Percentiles rank a stretch among this genome's conserved stretches.
Evolutionary conservation across 2,888 invertebrate species (phyloP).

Genomic region (Drosophila hamatofila): DNA sequence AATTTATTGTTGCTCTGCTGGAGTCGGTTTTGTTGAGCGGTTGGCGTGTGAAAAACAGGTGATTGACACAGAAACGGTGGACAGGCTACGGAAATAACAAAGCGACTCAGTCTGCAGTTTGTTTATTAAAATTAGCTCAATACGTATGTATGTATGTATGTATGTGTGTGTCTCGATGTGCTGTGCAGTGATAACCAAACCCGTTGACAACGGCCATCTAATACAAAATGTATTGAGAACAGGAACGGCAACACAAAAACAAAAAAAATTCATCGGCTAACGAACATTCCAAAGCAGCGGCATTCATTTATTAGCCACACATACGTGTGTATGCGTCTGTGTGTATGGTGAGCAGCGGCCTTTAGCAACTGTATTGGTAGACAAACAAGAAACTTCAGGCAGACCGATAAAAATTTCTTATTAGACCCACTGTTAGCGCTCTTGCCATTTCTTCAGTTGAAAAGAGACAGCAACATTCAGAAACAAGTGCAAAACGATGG

Average conservation of each 20-base stretch:
- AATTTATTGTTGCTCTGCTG: conserved; percentile 44
- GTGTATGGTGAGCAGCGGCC: conserved; percentile 1
- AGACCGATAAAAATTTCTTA: conserved; percentile 66
- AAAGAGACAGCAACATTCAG: conserved; percentile 53
- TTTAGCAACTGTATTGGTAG: conserved; percentile 34
- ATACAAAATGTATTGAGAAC: conserved; percentile 74
- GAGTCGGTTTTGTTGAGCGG: conserved; percentile 41
- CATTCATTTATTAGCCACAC: conserved; percentile 41
- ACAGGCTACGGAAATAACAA: conserved; percentile 60
- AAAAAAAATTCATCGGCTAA: conserved; percentile 21
- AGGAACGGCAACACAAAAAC: conserved; percentile 42
- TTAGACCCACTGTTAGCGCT: conserved; percentile 49
- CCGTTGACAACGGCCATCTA: conserved; percentile 69
- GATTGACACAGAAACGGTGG: conserved; percentile 67
- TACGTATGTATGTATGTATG: conserved; percentile 25
- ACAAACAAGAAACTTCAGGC: conserved; percentile 72
- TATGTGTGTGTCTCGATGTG: neutral
- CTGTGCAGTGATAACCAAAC: conserved; percentile 57
- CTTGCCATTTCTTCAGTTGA: conserved; percentile 43
- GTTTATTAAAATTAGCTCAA: conserved; percentile 36
- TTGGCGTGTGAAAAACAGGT: conserved; percentile 65
- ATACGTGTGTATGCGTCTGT: conserved; percentile 8
- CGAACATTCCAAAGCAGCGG: conserved; percentile 55
- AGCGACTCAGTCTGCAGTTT: conserved; percentile 33
- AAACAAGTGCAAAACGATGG: conserved; percentile 62